A percentile compares a stretch with the other conserved stretches of the same genome.
phyloP scores from a whole-genome alignment of 2,113 vertebrate species.

The Candoia aspera region DNA sequence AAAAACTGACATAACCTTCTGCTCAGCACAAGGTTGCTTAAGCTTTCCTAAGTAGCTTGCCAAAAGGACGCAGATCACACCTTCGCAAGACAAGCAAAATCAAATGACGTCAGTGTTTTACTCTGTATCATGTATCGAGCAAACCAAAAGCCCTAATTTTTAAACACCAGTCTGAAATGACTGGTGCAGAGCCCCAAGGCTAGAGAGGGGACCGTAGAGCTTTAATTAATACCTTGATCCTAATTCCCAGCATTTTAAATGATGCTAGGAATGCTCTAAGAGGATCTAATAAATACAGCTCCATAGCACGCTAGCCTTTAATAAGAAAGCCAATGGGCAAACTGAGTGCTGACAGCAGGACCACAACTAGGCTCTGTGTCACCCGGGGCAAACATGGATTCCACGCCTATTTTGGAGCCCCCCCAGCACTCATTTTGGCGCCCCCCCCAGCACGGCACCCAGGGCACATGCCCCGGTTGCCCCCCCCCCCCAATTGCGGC shows the following conservation, averaged over 20 bases:
- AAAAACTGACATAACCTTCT: slow-evolving; percentile 31
- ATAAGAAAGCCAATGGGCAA: background rate
- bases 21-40: slow-evolving; percentile 42
- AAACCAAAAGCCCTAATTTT: background rate
- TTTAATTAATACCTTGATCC: background rate
- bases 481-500: no score
- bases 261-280: slow-evolving; percentile 9
- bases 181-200: background rate
- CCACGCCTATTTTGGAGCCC: no score
- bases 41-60: slow-evolving; percentile 56
- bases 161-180: no score
- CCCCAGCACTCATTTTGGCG: no score
- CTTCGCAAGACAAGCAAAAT: slow-evolving; percentile 61
- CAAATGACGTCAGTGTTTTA: slow-evolving; percentile 40
- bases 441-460: no score
- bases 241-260: background rate
- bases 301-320: background rate
- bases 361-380: no score
- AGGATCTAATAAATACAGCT: background rate
- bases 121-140: background rate
- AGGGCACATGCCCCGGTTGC: no score
- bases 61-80: slow-evolving; percentile 51
- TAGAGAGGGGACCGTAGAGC: no score
- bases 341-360: background rate
- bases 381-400: no score